phyloP scores from a whole-genome alignment of 2,113 vertebrate species.

The Tachycineta bicolor region DNA sequence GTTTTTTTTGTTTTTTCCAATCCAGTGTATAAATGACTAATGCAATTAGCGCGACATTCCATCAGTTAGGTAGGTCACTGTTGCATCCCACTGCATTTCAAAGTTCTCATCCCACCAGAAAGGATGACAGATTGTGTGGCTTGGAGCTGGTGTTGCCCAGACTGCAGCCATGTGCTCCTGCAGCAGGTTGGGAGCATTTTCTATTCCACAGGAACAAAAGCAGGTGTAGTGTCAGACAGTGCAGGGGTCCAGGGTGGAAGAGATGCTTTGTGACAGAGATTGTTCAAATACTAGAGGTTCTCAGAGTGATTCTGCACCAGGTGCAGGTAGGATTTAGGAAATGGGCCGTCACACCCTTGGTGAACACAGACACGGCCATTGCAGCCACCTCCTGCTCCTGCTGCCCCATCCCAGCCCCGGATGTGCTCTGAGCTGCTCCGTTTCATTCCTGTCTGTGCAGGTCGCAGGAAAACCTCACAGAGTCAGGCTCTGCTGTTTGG shows the following conservation, averaged over 20 bases:
- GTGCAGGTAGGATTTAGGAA: background rate
- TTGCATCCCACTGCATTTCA: background rate
- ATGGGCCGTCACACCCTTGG: rapidly evolving
- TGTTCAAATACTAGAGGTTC: background rate
- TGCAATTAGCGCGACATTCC: background rate
- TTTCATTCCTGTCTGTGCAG: background rate
- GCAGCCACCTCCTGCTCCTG: background rate
- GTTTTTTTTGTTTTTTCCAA: background rate
- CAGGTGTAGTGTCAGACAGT: background rate
- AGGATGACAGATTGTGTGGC: background rate
- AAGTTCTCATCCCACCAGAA: background rate
- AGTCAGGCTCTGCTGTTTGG: background rate
- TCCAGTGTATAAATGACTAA: background rate
- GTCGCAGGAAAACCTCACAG: rapidly evolving
- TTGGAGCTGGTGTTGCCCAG: background rate
- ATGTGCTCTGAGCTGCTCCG: background rate
- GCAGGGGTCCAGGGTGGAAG: background rate
- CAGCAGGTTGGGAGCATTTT: background rate
- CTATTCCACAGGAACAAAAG: background rate
- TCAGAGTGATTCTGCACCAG: background rate
- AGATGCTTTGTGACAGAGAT: background rate
- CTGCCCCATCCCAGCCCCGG: rapidly evolving
- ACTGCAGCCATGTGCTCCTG: background rate
- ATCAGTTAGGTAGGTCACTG: background rate
- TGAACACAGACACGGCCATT: rapidly evolving